Conservation (phyloP, 2,888 invertebrate species). For the Eilema griseolum region DNA sequence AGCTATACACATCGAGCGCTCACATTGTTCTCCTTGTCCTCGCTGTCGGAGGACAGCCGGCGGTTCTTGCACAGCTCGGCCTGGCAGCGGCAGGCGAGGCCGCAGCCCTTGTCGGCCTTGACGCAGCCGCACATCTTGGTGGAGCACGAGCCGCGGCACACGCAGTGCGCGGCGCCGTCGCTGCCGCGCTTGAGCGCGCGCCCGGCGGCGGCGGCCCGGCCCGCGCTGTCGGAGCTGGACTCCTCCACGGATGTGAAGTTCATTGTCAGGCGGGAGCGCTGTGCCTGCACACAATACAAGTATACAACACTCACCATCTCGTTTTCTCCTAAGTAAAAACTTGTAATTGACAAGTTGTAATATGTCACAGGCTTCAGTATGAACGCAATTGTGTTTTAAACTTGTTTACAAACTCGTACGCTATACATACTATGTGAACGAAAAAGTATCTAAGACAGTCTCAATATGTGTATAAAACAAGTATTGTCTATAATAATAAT, state of each 20-base stretch:
- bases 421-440: no score
- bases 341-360: no score
- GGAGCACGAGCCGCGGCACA: constrained; percentile 87
- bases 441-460: no score
- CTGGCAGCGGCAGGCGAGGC: constrained; percentile 84
- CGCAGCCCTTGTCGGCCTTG: constrained; percentile 81
- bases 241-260: constrained; percentile 66
- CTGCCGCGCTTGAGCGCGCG: constrained; percentile 83
- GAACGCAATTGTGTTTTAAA: no score
- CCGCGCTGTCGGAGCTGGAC: constrained; percentile 32
- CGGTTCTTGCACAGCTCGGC: constrained; percentile 75
- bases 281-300: constrained; percentile 63
- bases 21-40: constrained; percentile 76
- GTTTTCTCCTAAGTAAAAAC: no score
- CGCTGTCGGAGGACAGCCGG: constrained; percentile 61
- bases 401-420: no score
- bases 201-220: constrained; percentile 17
- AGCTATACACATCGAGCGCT: constrained; percentile 21
- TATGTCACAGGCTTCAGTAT: no score
- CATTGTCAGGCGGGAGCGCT: constrained; percentile 76
- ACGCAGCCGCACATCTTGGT: constrained; percentile 88
- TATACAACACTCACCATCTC: no score
- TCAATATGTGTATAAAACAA: no score
- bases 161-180: constrained; percentile 87
- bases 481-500: no score